These are phyloP conservation scores for Cynocephalus volans DNA, from an alignment of 2,113 vertebrate genomes.

Conservation along the genomic window DNA sequence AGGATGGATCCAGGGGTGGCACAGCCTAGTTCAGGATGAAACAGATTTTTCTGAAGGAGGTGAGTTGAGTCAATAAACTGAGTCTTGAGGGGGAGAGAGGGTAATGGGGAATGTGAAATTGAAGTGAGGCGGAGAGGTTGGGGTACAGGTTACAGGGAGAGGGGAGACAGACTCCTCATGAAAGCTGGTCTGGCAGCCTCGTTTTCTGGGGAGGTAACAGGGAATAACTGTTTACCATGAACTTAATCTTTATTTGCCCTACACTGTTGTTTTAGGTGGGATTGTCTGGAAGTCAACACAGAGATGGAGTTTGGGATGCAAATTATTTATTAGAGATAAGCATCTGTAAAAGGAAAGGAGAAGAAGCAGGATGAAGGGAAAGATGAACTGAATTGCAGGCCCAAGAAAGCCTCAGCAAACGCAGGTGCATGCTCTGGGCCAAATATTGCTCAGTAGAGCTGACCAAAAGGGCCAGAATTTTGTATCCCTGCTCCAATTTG, in stretches of 20 bases:
- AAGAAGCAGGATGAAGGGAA: not conserved
- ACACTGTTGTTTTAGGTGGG: not conserved
- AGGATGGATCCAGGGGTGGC: not conserved
- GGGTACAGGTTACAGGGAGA: not conserved
- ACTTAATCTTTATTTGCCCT: not conserved
- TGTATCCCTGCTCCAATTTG: not conserved
- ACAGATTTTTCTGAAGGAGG: constrained; percentile 21
- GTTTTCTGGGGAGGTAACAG: not conserved
- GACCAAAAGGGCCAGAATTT: not conserved
- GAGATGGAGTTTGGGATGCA: not conserved
- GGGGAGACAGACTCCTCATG: not conserved
- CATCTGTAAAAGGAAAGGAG: not conserved
- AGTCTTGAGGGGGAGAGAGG: not conserved
- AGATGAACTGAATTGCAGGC: not conserved
- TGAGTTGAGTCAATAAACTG: not conserved
- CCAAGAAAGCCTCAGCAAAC: not conserved
- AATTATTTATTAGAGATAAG: not conserved
- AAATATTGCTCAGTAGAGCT: not conserved
- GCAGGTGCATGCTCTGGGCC: not conserved
- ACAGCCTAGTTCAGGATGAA: not conserved
- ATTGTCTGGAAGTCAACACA: not conserved
- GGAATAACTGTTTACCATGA: not conserved
- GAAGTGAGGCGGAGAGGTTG: not conserved
- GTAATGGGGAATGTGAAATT: not conserved
- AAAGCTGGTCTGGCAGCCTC: not conserved